A percentile compares a stretch with the other conserved stretches of the same genome.
Conservation (phyloP, 2,797 vertebrate genomes). For the Gadopsis marmoratus region DNA sequence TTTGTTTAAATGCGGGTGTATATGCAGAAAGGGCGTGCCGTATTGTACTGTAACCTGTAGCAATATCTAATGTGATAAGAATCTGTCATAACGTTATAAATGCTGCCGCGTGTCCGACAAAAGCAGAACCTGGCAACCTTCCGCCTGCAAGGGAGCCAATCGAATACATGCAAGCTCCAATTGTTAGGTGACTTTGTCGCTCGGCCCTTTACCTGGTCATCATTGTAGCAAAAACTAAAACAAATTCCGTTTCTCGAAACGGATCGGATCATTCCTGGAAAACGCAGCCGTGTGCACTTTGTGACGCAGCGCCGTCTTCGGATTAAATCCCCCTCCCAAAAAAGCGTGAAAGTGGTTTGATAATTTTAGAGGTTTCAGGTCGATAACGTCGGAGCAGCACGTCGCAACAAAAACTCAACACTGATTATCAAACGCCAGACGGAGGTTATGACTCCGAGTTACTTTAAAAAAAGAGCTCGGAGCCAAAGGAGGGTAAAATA, state of each 20-base stretch:
- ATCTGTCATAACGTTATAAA: neutral
- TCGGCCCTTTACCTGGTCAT: neutral
- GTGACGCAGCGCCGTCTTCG: neutral
- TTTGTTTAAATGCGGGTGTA: neutral
- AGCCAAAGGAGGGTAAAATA: neutral
- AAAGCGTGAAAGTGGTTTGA: neutral
- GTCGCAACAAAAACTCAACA: too few relatives aligned
- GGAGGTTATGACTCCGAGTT: too few relatives aligned
- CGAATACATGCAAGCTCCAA: neutral
- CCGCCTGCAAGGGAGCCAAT: neutral
- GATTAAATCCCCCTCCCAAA: neutral
- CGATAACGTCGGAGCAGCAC: too few relatives aligned
- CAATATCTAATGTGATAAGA: neutral
- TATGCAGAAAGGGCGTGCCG: neutral
- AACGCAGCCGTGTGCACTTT: too few relatives aligned
- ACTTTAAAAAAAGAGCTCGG: neutral
- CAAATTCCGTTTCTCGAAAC: neutral
- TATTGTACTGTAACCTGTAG: too few relatives aligned
- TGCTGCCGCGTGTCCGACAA: neutral
- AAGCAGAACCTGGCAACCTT: neutral
- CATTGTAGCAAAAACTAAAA: too few relatives aligned
- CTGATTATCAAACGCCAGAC: neutral
- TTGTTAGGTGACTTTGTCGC: neutral
- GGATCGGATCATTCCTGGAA: neutral
- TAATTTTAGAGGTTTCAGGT: too few relatives aligned